Conservation (phyloP, 2,888 invertebrate genomes). For the Chaetogeoica ovagalla region DNA sequence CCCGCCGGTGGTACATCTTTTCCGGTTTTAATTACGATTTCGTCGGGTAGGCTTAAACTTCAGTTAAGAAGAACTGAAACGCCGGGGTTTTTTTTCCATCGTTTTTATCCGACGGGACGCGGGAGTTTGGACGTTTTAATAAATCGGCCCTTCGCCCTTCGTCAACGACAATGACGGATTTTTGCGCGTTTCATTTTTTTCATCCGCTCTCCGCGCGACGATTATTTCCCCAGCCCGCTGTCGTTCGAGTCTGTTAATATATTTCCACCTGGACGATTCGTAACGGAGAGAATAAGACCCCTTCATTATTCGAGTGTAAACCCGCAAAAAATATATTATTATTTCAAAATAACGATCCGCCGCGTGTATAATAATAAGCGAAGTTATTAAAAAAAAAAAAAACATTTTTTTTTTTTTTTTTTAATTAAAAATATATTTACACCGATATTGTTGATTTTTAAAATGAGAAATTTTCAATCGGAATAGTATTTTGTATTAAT, state of each 20-base stretch:
- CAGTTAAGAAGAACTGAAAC: slow-evolving; percentile 35
- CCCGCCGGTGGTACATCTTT: slow-evolving; percentile 20
- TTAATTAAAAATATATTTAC: too few relatives aligned
- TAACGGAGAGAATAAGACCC: background rate
- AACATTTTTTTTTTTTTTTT: too few relatives aligned
- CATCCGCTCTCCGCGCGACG: background rate
- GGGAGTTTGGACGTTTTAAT: slow-evolving; percentile 47
- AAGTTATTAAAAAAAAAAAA: too few relatives aligned
- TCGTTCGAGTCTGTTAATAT: background rate
- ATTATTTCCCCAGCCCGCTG: background rate
- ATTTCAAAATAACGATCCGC: background rate
- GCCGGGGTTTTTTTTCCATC: background rate
- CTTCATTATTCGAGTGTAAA: background rate
- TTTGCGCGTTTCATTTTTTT: slow-evolving; percentile 16
- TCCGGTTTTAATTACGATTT: slow-evolving; percentile 44
- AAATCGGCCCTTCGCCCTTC: slow-evolving; percentile 28
- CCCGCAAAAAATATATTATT: background rate
- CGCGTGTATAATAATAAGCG: too few relatives aligned
- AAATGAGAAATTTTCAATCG: too few relatives aligned
- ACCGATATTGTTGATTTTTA: too few relatives aligned
- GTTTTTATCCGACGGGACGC: slow-evolving; percentile 17
- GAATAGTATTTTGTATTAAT: too few relatives aligned
- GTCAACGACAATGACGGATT: slow-evolving; percentile 45
- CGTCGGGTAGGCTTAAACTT: slow-evolving; percentile 26
- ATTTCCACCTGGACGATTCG: slow-evolving; percentile 42